Conservation (phyloP, 1,140 invertebrate genomes). For the Dolichoris vasculosae region DNA sequence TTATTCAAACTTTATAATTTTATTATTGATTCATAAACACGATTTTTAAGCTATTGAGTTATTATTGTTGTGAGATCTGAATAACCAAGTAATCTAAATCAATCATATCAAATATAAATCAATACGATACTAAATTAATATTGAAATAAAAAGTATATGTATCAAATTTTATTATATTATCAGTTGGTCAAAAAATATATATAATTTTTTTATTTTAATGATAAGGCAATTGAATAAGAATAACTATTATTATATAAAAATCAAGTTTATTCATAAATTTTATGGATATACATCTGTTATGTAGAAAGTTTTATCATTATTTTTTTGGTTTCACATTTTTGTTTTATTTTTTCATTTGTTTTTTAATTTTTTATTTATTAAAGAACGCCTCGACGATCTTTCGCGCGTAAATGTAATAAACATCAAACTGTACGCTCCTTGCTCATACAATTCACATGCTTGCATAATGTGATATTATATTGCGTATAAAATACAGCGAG, state of each 20-base stretch:
- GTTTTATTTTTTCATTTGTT: conserved; percentile 55
- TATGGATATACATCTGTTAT: conserved; percentile 71
- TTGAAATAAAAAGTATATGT: too few species aligned
- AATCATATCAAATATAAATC: too few species aligned
- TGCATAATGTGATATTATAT: background rate
- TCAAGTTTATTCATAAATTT: conserved; percentile 72
- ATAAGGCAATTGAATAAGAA: background rate
- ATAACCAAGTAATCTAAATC: too few species aligned
- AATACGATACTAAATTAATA: too few species aligned
- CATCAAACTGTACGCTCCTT: conserved; percentile 5
- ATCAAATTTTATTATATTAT: too few species aligned
- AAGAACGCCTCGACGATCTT: conserved; percentile 61
- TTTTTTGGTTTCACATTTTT: conserved; percentile 62
- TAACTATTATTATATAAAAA: conserved; percentile 67
- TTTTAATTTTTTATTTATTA: conserved; percentile 15
- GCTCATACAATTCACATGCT: background rate
- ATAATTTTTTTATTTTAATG: background rate
- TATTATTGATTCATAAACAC: too few species aligned
- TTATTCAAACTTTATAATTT: too few species aligned
- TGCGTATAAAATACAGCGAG: background rate
- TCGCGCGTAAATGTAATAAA: conserved; percentile 32
- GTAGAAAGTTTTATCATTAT: conserved; percentile 66
- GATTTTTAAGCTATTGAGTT: too few species aligned
- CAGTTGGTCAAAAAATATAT: background rate
- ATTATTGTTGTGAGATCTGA: too few species aligned